Base-by-base conservation (phyloP, 2,888 invertebrate genomes). In the Acronicta alni region DNA sequence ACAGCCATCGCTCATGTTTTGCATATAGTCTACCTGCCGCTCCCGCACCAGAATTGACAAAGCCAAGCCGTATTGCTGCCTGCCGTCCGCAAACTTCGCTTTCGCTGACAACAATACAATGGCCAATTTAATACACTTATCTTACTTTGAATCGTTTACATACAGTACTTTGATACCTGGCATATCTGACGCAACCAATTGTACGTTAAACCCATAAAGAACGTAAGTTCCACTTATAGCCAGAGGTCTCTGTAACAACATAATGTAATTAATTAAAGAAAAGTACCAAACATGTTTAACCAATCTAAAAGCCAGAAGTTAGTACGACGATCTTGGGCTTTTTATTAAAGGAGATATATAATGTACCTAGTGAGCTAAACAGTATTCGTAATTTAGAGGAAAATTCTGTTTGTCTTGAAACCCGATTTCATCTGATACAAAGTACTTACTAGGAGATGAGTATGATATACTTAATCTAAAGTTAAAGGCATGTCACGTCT, bases 151-250 rank as follows among this genome's bases (percentile, higher is more conserved):
- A 1, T 26, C 2, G 9, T 9, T 26, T 26, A 26, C 1, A 9
- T 26, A 9, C 8, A 26, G 30, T 23, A 26, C 26, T 30, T 30
- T 12, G 0, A 30, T 30, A 89, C 91, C 90, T 80, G 87, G 89
- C 86, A 94, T 90, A 77, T 94, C 93, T 26, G 94, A 89, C 39
- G 94, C 94, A 44, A 94, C 89, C 45, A 93, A 57, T 83, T 93
- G 93, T 7, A 90, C 92, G 66, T 93, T 91, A 68, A 79, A 93
- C 53, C 93, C 93, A 69, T 77, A 93, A 4, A 87, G 64, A 9
- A 91, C 87, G 66, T 84, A 86, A 1, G 81, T 86, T 18, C 91
- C 93, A 72, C 93, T 88, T 67, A 90, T 85, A 44, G 87, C 82
- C 57, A 91, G 81, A 55, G 89, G 81, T 81, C 85, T 89, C 93